Evolutionary conservation across 2,888 invertebrate species (phyloP), one percentile per base, ranked within the genome.

Genomic region (Drosophila subquinaria): DNA sequence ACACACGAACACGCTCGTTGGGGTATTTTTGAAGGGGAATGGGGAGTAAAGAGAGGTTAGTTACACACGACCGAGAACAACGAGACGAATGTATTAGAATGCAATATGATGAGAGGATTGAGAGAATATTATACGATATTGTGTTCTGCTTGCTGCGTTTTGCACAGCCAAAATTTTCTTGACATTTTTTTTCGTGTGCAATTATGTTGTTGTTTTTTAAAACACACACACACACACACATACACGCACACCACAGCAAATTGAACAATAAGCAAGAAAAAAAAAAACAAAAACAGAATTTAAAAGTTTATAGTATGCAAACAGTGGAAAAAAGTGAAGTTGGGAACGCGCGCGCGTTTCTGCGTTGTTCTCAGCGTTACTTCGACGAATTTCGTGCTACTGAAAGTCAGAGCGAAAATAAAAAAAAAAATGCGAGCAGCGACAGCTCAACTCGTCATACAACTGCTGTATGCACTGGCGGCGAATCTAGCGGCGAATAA

Each of bases 331-430:
- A 45, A 62, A 71, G 61, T 76, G 43, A 80, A 69, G 72, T 82
- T 81, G 35, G 27, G 69, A 67, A 65, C 71, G 71, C 86, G 86
- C 86, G 90, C 90, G 85, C 69, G 79, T 66, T 73, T 78, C 67
- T 73, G 75, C 75, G 79, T 73, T 71, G 66, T 81, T 80, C 76
- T 80, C 75, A 78, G 80, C 79, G 67, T 66, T 71, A 67, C 72
- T 74, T 72, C 62, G 57, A 74, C 77, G 74, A 78, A 78, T 81
- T 71, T 79, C 50, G 71, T 74, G 65, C 71, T 81, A 79, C 74
- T 74, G 47, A 78, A 64, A 78, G 65, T 30, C 75, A 79, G 75
- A 79, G 79, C 69, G 77, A 73, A 76, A 48, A 56, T 56, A 36
- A 45, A 42, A 55, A 53, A 53, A 52, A 53, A 27, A 40, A 61